Conservation (phyloP, 2,113 vertebrate species). For the Mungos mungo region DNA sequence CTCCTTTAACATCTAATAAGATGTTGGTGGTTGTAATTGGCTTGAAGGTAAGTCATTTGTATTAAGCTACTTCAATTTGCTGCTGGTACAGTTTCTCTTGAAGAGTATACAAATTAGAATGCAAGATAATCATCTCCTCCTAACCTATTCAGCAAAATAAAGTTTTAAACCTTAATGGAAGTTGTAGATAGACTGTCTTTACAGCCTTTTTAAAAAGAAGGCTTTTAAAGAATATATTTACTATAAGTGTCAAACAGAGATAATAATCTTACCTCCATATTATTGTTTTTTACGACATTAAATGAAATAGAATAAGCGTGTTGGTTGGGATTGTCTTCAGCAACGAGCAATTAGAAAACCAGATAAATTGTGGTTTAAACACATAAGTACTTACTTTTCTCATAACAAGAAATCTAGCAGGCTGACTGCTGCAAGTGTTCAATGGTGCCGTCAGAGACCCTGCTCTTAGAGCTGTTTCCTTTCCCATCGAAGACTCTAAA, state of each 20-base stretch:
- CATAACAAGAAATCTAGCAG: neutral
- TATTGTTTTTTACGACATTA: neutral
- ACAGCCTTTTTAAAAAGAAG: neutral
- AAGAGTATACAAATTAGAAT: neutral
- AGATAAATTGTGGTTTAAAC: neutral
- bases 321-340: neutral
- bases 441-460: accelerated
- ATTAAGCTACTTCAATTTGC: neutral
- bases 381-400: neutral
- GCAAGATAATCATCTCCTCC: neutral
- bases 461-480: neutral
- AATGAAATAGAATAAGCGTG: neutral
- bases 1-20: neutral
- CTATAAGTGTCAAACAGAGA: neutral
- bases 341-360: neutral
- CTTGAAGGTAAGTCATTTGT: neutral
- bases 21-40: neutral
- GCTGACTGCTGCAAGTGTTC: neutral
- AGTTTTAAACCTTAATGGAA: conserved; percentile 37
- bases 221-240: conserved; percentile 40
- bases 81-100: neutral
- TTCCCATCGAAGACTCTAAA: neutral
- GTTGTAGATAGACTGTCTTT: neutral
- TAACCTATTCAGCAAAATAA: conserved; percentile 13
- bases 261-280: conserved; percentile 25